Evolutionary conservation across 2,888 invertebrate species (phyloP), one percentile per base, ranked within the genome.

Genomic region (Malachius bipustulatus): DNA sequence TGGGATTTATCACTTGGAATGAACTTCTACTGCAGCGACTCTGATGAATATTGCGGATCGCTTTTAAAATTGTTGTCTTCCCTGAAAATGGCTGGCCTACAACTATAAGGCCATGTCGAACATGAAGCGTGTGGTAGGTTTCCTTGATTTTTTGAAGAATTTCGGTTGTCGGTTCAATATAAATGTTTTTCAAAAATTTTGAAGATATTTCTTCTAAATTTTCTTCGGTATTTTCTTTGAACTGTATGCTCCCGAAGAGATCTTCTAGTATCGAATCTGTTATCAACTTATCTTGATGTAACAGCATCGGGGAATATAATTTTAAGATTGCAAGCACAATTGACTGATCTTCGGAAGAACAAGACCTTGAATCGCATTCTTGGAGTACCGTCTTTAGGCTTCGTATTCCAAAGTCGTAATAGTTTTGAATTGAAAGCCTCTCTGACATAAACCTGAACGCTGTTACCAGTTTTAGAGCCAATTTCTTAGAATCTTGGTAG

Each of bases 231-330:
- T 3, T 57, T 57, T 16, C 78, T 60, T 46, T 84, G 73, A 15
- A 73, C 63, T 12, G 63, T 65, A 55, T 83, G 82, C 54, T 82
- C 78, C 88, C 85, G 59, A 91, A 91, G 44, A 90, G 64, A 62
- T 89, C 87, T 1, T 81, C 77, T 45, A 90, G 80, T 44, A 90
- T 88, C 10, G 84, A 83, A 54, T 77, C 71, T 50, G 79, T 77
- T 14, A 88, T 65, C 0, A 82, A 80, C 24, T 85, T 75, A 60
- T 91, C 89, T 50, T 80, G 79, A 0, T 81, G 75, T 44, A 85
- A 64, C 61, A 91, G 85, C 57, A 89, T 88, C 0, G 89, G 84
- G 38, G 83, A 63, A 65, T 89, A 88, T 0, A 88, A 83, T 58
- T 89, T 85, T 35, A 82, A 73, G 38, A 91, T 75, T 6, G 88